Evolutionary conservation across 2,113 vertebrate genomes (phyloP), one percentile per base, ranked within the genome.

Genomic region (Labeo rohita): DNA sequence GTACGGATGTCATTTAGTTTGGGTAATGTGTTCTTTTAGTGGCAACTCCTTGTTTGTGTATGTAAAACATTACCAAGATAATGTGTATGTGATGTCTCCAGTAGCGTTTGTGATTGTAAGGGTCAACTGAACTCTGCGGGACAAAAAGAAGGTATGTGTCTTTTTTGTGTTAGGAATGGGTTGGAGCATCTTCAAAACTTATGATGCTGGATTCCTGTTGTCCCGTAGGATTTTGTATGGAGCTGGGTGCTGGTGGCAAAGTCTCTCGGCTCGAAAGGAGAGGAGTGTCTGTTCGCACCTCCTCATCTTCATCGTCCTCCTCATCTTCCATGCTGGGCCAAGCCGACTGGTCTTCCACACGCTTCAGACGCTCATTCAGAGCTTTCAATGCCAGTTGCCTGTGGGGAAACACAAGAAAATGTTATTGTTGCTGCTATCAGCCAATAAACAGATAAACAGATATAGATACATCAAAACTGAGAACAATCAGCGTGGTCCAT

Each of bases 291-390:
- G 92, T 94, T 84, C 96, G 95, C 0, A 93, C 92, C 9, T 97
- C 98, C 50, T 99, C 98, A 0, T 95, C 95, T 0, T 96, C 95
- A 0, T 98, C 97, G 2, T 96, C 95, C 43, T 99, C 98, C 0
- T 99, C 98, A 0, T 99, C 98, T 18, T 99, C 98, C 98, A 99
- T 98, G 94, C 94, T 99, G 74, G 98, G 98, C 98, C 98, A 99
- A 36, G 96, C 95, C 0, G 97, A 95, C 92, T 98, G 97, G 90
- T 99, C 98, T 91, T 99, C 98, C 88, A 98, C 97, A 0, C 96
- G 95, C 93, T 99, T 99, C 90, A 99, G 93, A 54, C 98, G 96
- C 90, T 99, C 98, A 0, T 99, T 99, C 88, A 99, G 92, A 39
- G 98, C 98, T 89, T 99, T 99, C 86, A 99, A 94, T 8, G 98